These are phyloP conservation scores for Hypercompe scribonia DNA, from an alignment of 2,888 invertebrate species.

Conservation along the genomic window DNA sequence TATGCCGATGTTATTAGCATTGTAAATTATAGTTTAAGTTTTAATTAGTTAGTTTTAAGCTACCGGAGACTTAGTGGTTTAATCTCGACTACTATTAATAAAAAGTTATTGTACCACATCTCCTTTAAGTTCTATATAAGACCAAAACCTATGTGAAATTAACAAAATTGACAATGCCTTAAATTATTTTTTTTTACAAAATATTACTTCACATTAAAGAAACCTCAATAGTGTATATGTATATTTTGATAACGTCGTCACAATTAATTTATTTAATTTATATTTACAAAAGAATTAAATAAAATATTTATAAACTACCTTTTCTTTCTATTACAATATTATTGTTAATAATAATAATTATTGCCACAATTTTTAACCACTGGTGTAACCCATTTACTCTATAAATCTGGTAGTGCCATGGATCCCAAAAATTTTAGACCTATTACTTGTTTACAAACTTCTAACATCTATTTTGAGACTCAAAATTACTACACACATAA, in stretches of 20 bases:
- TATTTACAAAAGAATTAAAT: not conserved
- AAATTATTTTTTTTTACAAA: not conserved
- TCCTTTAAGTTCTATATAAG: too few species aligned
- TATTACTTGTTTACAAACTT: too few species aligned
- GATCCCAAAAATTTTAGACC: too few species aligned
- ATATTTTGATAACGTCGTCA: not conserved
- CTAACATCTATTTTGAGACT: too few species aligned
- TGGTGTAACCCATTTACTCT: too few species aligned
- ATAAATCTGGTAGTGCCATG: too few species aligned
- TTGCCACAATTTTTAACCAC: too few species aligned
- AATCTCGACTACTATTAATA: not conserved
- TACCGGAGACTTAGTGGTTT: not conserved
- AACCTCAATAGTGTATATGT: not conserved
- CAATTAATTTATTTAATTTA: not conserved
- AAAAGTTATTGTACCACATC: too few species aligned
- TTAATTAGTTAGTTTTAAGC: not conserved
- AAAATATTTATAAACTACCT: not conserved
- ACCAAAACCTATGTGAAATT: too few species aligned
- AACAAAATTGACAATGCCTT: too few species aligned
- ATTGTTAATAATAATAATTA: too few species aligned
- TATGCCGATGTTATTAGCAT: not conserved
- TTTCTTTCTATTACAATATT: not conserved
- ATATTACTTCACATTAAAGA: not conserved
- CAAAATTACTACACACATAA: too few species aligned
- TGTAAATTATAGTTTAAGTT: not conserved